Evolutionary conservation across 2,888 invertebrate species (phyloP).

Genomic region (Pharmacophagus antenor): DNA sequence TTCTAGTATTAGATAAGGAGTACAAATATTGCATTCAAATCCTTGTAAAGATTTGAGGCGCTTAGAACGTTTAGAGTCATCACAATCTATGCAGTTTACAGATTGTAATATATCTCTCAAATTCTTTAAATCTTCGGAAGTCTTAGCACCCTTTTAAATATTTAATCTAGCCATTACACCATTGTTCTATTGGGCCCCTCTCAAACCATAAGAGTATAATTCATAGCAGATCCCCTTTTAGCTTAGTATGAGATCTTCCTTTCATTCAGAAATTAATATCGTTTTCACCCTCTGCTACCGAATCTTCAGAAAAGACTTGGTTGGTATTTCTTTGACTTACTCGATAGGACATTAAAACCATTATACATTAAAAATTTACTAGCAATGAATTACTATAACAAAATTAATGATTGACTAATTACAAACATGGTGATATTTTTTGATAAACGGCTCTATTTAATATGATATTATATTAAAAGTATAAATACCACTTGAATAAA

Average conservation of each 20-base stretch:
- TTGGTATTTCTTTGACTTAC: constrained; percentile 53
- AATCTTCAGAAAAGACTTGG: constrained; percentile 72
- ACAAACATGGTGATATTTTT: too few relatives aligned
- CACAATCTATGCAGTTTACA: constrained; percentile 34
- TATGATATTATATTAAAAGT: too few relatives aligned
- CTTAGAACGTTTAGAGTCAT: constrained; percentile 1
- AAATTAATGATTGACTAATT: too few relatives aligned
- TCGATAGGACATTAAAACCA: constrained; percentile 40
- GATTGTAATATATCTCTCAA: constrained; percentile 44
- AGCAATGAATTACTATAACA: neutral
- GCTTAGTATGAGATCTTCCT: constrained; percentile 67
- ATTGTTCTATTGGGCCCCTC: constrained; percentile 68
- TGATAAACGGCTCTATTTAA: too few relatives aligned
- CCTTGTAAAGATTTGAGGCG: neutral
- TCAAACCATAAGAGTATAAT: constrained; percentile 64
- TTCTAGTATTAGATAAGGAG: neutral
- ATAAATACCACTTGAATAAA: too few relatives aligned
- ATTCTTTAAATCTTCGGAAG: constrained; percentile 40
- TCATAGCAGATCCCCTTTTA: constrained; percentile 72
- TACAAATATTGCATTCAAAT: neutral
- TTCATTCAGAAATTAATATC: constrained; percentile 79
- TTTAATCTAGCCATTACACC: constrained; percentile 79
- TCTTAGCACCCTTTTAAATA: constrained; percentile 62
- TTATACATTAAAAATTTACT: neutral
- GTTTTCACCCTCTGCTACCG: constrained; percentile 72